A percentile compares a stretch with the other conserved stretches of the same genome.
phyloP scores from a whole-genome alignment of 1,140 invertebrate species.

The Littorina saxatilis region DNA sequence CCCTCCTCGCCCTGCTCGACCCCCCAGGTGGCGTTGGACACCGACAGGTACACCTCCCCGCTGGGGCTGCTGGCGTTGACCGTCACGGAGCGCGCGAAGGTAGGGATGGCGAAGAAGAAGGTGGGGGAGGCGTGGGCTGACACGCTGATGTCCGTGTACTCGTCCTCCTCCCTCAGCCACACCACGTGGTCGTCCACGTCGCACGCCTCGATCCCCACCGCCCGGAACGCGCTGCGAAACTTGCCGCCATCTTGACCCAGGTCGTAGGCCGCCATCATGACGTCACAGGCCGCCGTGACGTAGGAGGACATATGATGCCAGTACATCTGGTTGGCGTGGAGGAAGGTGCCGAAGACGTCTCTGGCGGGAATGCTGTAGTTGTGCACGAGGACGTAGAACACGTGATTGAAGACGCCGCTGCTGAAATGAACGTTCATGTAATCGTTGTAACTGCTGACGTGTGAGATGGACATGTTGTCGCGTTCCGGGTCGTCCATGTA shows the following conservation, averaged over 20 bases:
- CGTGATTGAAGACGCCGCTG: conserved; percentile 57
- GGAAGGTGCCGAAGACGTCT: conserved; percentile 49
- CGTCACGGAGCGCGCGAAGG: not conserved
- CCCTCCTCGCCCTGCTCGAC: not conserved
- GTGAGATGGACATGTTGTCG: conserved; percentile 53
- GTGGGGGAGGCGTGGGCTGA: not conserved
- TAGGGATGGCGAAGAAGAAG: conserved; percentile 8
- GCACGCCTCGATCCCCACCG: conserved; percentile 49
- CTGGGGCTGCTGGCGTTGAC: conserved; percentile 11
- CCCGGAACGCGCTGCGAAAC: conserved; percentile 35
- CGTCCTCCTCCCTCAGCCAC: conserved; percentile 28
- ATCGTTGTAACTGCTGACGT: conserved; percentile 42
- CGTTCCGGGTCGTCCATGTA: conserved; percentile 49
- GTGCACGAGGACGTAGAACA: conserved; percentile 45
- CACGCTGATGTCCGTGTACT: conserved; percentile 28
- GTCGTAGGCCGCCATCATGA: conserved; percentile 56
- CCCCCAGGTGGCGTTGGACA: not conserved
- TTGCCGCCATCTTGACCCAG: conserved; percentile 39
- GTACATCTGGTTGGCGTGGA: conserved; percentile 57
- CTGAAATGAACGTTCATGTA: conserved; percentile 48
- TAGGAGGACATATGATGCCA: conserved; percentile 50
- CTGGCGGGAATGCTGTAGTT: conserved; percentile 32
- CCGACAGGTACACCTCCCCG: not conserved
- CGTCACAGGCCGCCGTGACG: conserved; percentile 50
- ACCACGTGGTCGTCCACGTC: conserved; percentile 32